phyloP scores from a whole-genome alignment of 2,797 vertebrate genomes.

The Botia kubotai region DNA sequence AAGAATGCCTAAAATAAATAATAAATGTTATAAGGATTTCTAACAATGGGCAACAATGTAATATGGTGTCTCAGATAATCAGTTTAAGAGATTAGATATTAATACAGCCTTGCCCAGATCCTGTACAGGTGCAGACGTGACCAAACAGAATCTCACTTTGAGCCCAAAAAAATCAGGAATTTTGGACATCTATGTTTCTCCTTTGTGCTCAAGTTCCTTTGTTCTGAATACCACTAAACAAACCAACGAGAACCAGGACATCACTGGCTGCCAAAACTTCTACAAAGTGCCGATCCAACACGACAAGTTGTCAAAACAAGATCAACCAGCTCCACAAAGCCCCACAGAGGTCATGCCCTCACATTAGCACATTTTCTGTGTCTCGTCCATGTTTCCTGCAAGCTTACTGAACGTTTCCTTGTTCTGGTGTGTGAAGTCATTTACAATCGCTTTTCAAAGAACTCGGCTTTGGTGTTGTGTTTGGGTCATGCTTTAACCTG shows the following conservation, averaged over 20 bases:
- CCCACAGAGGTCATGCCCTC: background rate
- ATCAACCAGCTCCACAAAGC: conserved; percentile 1
- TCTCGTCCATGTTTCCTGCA: conserved; percentile 33
- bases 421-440: background rate
- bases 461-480: background rate
- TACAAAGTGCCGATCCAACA: background rate
- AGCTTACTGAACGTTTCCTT: conserved; percentile 24
- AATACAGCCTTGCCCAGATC: background rate
- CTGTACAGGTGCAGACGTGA: background rate
- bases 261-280: background rate
- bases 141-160: background rate
- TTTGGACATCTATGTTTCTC: background rate
- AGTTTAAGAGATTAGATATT: conserved; percentile 74
- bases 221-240: background rate
- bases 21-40: background rate
- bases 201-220: background rate
- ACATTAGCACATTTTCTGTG: background rate
- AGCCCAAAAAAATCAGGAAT: background rate
- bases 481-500: background rate
- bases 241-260: background rate
- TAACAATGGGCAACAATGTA: background rate
- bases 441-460: conserved; percentile 8
- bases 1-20: background rate
- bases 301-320: conserved; percentile 3
- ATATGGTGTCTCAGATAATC: conserved; percentile 61